phyloP scores from a whole-genome alignment of 2,888 invertebrate species.

The Phytoseiulus persimilis region DNA sequence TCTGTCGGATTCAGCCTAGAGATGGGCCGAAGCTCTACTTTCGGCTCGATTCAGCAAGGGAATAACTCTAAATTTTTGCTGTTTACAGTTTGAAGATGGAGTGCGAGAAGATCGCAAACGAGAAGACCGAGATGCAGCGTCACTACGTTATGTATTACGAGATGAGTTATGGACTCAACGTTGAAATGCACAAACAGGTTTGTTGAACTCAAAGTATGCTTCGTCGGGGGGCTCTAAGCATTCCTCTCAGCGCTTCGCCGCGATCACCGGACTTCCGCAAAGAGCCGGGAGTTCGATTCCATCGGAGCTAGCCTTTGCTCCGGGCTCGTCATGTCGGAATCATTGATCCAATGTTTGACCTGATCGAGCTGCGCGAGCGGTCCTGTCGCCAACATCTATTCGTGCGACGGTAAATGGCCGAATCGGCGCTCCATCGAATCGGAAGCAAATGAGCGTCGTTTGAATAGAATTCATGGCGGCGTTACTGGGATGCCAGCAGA shows the following conservation, averaged over 20 bases:
- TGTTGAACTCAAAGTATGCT: conserved; percentile 47
- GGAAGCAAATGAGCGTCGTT: background rate
- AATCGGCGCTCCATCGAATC: background rate
- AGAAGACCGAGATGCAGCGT: conserved; percentile 97
- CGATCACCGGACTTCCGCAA: too few relatives aligned
- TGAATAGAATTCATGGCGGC: background rate
- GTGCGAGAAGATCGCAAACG: conserved; percentile 91
- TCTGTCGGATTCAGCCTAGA: too few relatives aligned
- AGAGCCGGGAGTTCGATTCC: too few relatives aligned
- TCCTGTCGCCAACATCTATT: background rate
- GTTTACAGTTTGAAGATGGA: conserved; percentile 82
- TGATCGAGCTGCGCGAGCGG: background rate
- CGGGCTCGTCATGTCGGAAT: background rate
- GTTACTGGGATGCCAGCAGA: background rate
- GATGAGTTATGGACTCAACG: conserved; percentile 89
- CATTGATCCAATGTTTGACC: background rate
- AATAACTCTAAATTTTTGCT: conserved; percentile 22
- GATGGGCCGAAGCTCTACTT: too few relatives aligned
- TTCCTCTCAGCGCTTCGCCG: too few relatives aligned
- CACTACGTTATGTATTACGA: conserved; percentile 98
- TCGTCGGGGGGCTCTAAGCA: background rate
- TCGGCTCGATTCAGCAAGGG: too few relatives aligned
- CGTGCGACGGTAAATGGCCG: background rate
- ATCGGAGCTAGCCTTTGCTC: too few relatives aligned
- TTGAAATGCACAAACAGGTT: conserved; percentile 92